Percentiles rank a stretch among this genome's conserved stretches.
Conservation (phyloP, 2,888 invertebrate genomes). For the Malachius bipustulatus region DNA sequence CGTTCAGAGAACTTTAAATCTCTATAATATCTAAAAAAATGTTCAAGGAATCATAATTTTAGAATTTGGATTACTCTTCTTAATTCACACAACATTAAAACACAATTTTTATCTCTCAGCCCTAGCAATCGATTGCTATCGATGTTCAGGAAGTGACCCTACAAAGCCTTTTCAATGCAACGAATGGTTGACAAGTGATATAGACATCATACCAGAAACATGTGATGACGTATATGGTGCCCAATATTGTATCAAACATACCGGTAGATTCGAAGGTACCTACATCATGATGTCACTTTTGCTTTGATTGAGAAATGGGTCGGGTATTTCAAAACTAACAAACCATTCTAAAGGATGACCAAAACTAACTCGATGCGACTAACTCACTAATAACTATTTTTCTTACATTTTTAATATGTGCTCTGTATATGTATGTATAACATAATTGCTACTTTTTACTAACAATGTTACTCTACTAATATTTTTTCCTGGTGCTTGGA, state of each 20-base stretch:
- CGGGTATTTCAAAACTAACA: too few relatives aligned
- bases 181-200: conserved; percentile 53
- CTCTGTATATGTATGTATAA: background rate
- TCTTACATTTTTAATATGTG: background rate
- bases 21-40: too few relatives aligned
- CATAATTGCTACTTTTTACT: background rate
- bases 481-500: too few relatives aligned
- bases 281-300: conserved; percentile 5
- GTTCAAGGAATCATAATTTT: too few relatives aligned
- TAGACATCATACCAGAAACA: conserved; percentile 53
- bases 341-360: conserved; percentile 8
- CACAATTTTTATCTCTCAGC: too few relatives aligned
- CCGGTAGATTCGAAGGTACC: conserved; percentile 80
- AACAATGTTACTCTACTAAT: too few relatives aligned
- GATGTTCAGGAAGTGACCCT: conserved; percentile 76
- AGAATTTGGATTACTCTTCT: too few relatives aligned
- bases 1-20: too few relatives aligned
- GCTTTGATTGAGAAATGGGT: too few relatives aligned
- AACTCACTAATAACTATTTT: conserved; percentile 4
- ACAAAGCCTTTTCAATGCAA: conserved; percentile 70
- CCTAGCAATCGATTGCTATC: conserved; percentile 67
- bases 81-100: too few relatives aligned
- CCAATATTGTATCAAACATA: conserved; percentile 84
- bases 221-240: conserved; percentile 76
- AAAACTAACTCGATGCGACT: conserved; percentile 3